phyloP scores from a whole-genome alignment of 1,140 invertebrate genomes.

The Diabrotica undecimpunctata region DNA sequence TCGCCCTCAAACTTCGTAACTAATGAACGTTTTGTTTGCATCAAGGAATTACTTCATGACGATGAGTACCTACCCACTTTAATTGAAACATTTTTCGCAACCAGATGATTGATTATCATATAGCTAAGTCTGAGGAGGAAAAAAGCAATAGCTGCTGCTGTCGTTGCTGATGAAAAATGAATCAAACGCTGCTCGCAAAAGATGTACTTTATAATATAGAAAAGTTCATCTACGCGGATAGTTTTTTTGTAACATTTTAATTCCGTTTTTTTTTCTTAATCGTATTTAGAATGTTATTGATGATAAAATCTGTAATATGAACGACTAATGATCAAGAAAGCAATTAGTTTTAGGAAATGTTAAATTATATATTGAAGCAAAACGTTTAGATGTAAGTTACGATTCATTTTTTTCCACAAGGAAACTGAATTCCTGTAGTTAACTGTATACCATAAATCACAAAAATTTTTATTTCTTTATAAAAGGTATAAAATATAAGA shows the following conservation, averaged over 20 bases:
- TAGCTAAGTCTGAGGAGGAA: background rate
- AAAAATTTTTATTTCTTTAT: too few relatives aligned
- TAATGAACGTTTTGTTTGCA: background rate
- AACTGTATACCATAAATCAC: too few relatives aligned
- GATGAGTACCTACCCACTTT: background rate
- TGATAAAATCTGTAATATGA: too few relatives aligned
- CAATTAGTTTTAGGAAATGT: too few relatives aligned
- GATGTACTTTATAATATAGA: constrained; percentile 1
- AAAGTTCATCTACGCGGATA: background rate
- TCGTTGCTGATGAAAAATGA: background rate
- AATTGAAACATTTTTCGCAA: background rate
- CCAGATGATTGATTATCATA: constrained; percentile 1
- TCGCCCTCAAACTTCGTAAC: background rate
- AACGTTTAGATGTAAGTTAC: too few relatives aligned
- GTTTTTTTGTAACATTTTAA: background rate
- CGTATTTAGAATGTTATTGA: background rate
- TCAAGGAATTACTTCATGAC: background rate
- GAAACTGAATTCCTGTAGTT: too few relatives aligned
- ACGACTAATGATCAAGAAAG: too few relatives aligned
- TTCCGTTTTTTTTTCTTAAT: background rate
- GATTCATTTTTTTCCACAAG: too few relatives aligned
- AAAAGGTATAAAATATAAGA: too few relatives aligned
- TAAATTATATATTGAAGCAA: too few relatives aligned
- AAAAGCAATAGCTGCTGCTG: background rate
- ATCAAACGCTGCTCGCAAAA: background rate